Conservation (phyloP, 2,888 invertebrate genomes). For the Sinohyriopsis cumingii region DNA sequence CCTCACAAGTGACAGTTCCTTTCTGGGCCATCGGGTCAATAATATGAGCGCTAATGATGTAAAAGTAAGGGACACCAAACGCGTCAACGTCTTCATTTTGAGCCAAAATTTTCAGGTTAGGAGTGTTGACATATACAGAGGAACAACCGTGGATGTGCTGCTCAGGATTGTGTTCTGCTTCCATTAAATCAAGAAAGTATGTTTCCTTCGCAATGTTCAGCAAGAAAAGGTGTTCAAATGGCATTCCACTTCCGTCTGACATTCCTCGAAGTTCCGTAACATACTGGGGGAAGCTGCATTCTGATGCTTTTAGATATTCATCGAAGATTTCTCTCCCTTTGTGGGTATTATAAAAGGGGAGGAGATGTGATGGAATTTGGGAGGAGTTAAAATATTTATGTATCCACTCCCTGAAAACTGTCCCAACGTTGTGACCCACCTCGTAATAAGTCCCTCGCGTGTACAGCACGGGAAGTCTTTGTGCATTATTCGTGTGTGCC, state of each 20-base stretch:
- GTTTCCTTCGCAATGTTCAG: too few species aligned
- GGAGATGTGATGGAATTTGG: constrained; percentile 1
- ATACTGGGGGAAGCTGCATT: constrained; percentile 1
- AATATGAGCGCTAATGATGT: constrained; percentile 20
- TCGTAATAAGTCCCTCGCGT: constrained; percentile 17
- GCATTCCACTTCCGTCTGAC: constrained; percentile 16
- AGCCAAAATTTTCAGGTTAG: constrained; percentile 10
- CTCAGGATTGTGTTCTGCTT: too few species aligned
- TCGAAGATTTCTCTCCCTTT: constrained; percentile 7
- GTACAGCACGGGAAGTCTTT: constrained; percentile 5
- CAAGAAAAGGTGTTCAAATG: too few species aligned
- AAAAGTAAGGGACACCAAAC: constrained; percentile 24
- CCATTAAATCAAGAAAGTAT: too few species aligned
- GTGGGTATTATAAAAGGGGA: constrained; percentile 18
- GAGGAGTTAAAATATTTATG: too few species aligned
- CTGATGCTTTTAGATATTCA: too few species aligned
- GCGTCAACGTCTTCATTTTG: constrained; percentile 38
- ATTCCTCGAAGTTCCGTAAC: constrained; percentile 35
- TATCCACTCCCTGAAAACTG: too few species aligned
- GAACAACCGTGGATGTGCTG: too few species aligned
- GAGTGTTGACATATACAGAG: background rate
- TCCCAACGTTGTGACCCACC: too few species aligned
- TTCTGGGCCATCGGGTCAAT: too few species aligned
- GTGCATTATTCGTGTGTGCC: too few species aligned
- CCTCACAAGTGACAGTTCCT: too few species aligned